Evolutionary conservation across 2,797 vertebrate species (phyloP).

Genomic region (Remorina albescens): DNA sequence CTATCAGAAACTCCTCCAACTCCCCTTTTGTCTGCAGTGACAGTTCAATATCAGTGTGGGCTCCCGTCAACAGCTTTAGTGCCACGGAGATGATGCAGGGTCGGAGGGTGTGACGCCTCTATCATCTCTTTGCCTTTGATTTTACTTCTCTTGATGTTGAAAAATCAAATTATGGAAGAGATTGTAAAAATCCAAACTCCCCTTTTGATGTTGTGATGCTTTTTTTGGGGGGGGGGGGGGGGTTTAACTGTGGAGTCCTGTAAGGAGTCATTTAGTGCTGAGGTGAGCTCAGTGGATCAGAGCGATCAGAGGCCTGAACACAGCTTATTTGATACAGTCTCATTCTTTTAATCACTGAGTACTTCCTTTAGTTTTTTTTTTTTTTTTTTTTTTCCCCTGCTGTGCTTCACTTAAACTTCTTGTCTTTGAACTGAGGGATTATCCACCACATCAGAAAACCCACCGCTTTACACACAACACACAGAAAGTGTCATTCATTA

Average conservation of each 20-base stretch:
- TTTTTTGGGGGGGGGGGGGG: no score
- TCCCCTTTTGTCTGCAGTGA: slow-evolving; percentile 26
- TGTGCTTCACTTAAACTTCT: not conserved
- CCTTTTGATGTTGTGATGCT: slow-evolving; percentile 30
- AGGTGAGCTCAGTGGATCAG: slow-evolving; percentile 43
- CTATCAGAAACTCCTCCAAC: slow-evolving; percentile 2
- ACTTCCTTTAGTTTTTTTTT: slow-evolving; percentile 3
- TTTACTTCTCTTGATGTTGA: not conserved
- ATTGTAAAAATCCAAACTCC: slow-evolving; percentile 2
- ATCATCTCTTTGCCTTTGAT: not conserved
- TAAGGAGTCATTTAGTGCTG: slow-evolving; percentile 41
- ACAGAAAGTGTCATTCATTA: not conserved
- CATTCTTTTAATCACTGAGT: slow-evolving; percentile 25
- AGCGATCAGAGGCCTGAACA: slow-evolving; percentile 31
- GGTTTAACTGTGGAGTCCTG: slow-evolving; percentile 2
- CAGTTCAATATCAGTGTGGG: slow-evolving; percentile 23
- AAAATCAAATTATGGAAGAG: not conserved
- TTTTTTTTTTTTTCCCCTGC: not conserved
- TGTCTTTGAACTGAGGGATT: not conserved
- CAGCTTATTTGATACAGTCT: slow-evolving; percentile 28
- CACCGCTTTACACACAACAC: not conserved
- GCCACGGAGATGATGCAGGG: not conserved
- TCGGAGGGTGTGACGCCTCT: not conserved
- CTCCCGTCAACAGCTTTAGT: slow-evolving; percentile 20
- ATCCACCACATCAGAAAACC: not conserved